These are phyloP conservation scores for Odiellus spinosus DNA, from an alignment of 2,888 invertebrate species.

Conservation along the genomic window DNA sequence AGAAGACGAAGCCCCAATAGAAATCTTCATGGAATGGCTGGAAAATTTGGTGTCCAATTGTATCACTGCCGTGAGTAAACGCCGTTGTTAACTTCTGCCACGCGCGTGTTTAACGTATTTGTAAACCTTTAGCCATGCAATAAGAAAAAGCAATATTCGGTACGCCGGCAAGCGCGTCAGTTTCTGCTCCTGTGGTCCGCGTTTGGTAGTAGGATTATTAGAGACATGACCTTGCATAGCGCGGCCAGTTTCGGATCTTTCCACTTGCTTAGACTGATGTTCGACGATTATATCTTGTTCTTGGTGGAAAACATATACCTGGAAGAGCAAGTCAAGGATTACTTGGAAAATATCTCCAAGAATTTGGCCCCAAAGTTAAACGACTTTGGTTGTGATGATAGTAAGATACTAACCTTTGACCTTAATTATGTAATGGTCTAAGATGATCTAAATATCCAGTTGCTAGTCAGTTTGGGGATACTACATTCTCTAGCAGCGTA, in stretches of 20 bases:
- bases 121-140: slow-evolving; percentile 21
- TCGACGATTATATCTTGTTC: slow-evolving; percentile 34
- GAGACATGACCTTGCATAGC: slow-evolving; percentile 36
- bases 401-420: too few relatives aligned
- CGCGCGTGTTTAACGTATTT: neutral
- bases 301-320: slow-evolving; percentile 32
- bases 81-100: neutral
- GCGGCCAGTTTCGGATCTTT: slow-evolving; percentile 36
- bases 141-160: slow-evolving; percentile 19
- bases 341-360: slow-evolving; percentile 26
- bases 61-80: slow-evolving; percentile 28
- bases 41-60: slow-evolving; percentile 33
- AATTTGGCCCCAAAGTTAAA: slow-evolving; percentile 20
- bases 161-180: slow-evolving; percentile 29
- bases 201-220: slow-evolving; percentile 32
- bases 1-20: slow-evolving; percentile 32
- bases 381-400: neutral
- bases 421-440: too few relatives aligned
- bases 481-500: too few relatives aligned
- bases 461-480: too few relatives aligned
- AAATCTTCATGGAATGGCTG: slow-evolving; percentile 33
- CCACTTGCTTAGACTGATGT: slow-evolving; percentile 34
- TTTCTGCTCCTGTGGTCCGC: slow-evolving; percentile 35
- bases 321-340: slow-evolving; percentile 30
- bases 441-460: too few relatives aligned